These are phyloP conservation scores for Alcedo quadribrachys DNA, from an alignment of 2,797 vertebrate genomes.

Conservation along the genomic window DNA sequence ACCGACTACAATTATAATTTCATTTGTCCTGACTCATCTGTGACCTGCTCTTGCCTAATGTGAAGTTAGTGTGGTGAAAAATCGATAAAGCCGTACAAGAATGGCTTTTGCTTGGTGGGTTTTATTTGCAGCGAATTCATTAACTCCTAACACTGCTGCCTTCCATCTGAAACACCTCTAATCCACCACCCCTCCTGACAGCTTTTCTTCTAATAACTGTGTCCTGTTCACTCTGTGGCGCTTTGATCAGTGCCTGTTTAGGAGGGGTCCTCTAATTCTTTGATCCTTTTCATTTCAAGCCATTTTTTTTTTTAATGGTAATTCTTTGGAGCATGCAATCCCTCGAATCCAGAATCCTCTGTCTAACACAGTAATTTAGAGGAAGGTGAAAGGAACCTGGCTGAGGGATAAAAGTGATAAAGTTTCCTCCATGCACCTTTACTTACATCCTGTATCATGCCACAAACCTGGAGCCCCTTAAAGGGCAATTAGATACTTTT, in stretches of 20 bases:
- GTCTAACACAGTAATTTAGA: background rate
- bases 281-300: background rate
- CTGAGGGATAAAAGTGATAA: background rate
- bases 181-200: background rate
- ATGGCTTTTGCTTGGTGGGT: background rate
- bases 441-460: background rate
- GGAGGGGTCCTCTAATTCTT: background rate
- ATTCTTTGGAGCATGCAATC: background rate
- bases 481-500: background rate
- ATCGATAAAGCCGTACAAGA: fast-evolving
- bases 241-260: background rate
- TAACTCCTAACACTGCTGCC: background rate
- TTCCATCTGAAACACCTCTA: background rate
- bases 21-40: background rate
- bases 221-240: background rate
- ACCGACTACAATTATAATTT: background rate
- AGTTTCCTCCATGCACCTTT: background rate
- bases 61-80: background rate
- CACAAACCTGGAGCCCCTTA: background rate
- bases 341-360: background rate
- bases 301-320: background rate
- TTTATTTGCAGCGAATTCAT: background rate
- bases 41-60: background rate
- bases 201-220: background rate
- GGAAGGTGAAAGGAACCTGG: background rate